Evolutionary conservation across 2,113 vertebrate species (phyloP), one percentile per base, ranked within the genome.

Genomic region (Camelus bactrianus): DNA sequence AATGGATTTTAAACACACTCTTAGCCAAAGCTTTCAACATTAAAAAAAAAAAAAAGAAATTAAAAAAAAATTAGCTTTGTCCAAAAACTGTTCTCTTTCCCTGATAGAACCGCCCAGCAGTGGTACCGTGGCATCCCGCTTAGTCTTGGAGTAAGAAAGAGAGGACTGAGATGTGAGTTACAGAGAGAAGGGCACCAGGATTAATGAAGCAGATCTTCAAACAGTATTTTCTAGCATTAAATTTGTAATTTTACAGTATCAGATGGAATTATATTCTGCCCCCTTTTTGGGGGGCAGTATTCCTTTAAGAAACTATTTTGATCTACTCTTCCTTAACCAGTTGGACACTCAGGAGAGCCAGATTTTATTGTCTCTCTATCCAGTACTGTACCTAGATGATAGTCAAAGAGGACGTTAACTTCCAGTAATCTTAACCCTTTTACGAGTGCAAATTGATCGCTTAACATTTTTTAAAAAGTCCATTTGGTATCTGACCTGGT

Each of bases 401-500:
- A 96, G 92, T 95, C 97, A 97, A 62, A 97, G 92, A 97, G 89
- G 94, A 97, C 75, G 86, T 89, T 22, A 46, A 95, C 86, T 98
- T 98, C 97, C 98, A 98, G 98, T 90, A 98, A 98, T 95, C 97
- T 98, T 97, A 98, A 98, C 97, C 96, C 96, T 48, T 98, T 98
- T 97, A 95, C 4, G 92, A 96, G 97, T 97, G 95, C 75, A 98
- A 98, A 98, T 98, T 98, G 98, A 98, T 98, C 97, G 95, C 96
- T 98, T 97, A 97, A 97, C 90, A 93, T 93, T 96, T 98, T 97
- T 94, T 93, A 79, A 98, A 98, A 98, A 98, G 98, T 96, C 98
- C 98, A 98, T 98, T 98, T 98, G 97, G 97, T 97, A 82, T 95
- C 97, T 98, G 98, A 98, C 98, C 98, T 12, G 0, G 77, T 98